Conservation (phyloP, 64 coral and sea anemone genomes). For the Anthopleura sola region DNA sequence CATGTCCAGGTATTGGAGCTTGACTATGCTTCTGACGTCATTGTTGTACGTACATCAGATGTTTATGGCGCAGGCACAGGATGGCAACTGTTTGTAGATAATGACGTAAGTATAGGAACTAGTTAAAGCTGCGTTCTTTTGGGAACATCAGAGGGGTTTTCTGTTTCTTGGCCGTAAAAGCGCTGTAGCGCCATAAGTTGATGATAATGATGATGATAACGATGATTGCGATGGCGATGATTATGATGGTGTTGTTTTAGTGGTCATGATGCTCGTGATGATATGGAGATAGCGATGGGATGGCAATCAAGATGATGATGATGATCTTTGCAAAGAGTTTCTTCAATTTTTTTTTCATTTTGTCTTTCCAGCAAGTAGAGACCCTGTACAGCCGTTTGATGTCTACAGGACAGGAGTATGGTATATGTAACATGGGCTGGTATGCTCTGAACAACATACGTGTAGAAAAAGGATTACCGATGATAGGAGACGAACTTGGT, state of each 20-base stretch:
- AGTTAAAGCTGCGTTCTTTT: too few species aligned
- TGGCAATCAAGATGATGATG: too few species aligned
- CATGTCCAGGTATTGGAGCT: not conserved
- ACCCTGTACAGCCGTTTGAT: conserved; percentile 29
- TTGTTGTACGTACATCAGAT: not conserved
- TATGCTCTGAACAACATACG: conserved; percentile 37
- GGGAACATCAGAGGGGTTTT: too few species aligned
- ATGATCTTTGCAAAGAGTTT: too few species aligned
- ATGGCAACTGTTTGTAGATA: not conserved
- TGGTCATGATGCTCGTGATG: too few species aligned
- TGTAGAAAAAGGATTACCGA: conserved; percentile 32
- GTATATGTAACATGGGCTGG: conserved; percentile 33
- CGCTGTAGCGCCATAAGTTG: too few species aligned
- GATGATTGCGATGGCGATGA: too few species aligned
- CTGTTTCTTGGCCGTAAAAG: too few species aligned
- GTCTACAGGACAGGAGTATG: conserved; percentile 27
- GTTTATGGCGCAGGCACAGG: not conserved
- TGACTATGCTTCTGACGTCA: conserved; percentile 18
- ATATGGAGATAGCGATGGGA: too few species aligned
- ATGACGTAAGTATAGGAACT: not conserved
- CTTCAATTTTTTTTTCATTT: not conserved
- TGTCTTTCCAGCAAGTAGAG: conserved; percentile 21
- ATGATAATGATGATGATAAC: too few species aligned
- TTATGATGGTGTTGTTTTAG: too few species aligned
- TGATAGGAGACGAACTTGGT: conserved; percentile 19